Evolutionary conservation across 2,797 vertebrate species (phyloP), one percentile per base, ranked within the genome.

Genomic region (Orientallactaga sibirica): DNA sequence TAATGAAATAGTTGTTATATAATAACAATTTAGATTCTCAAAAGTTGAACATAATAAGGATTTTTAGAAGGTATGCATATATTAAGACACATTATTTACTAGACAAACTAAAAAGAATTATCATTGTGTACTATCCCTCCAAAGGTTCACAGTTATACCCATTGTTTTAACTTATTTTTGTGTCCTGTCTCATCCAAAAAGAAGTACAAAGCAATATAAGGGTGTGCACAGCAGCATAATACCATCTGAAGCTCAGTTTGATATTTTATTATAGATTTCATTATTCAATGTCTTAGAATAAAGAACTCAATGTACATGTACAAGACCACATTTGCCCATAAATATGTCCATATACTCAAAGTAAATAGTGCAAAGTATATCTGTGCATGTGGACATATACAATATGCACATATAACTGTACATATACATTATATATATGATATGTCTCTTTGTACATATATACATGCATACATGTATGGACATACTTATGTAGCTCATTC

Each of bases 21-120:
- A 64, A 64, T 3, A 87, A 77, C 19, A 0, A 19, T 90, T 94
- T 77, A 67, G 78, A 74, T 68, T 78, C 9, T 82, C 3, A 5
- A 76, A 73, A 88, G 12, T 7, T 94, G 52, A 41, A 91, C 79
- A 92, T 22, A 2, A 83, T 94, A 64, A 74, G 19, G 41, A 25
- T 74, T 19, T 94, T 52, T 88, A 78, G 41, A 12, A 86, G 88
- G 4, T 1, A 27, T n/a, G 14, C 25, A 8, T 71, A 64, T n/a
- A 61, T 62, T 55, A 66, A 67, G 7, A 1, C 1, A 71, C 4
- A 70, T 41, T 43, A 43, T 91, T 93, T 67, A 83, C 4, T 15
- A 80, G 64, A 75, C 18, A 84, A 77, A 24, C 1, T 79, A 2
- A 0, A 84, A 82, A 61, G 3, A 86, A 74, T 71, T 92, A 52